Evolutionary conservation across 2,888 invertebrate genomes (phyloP).

Genomic region (Tanytarsus gracilentus): DNA sequence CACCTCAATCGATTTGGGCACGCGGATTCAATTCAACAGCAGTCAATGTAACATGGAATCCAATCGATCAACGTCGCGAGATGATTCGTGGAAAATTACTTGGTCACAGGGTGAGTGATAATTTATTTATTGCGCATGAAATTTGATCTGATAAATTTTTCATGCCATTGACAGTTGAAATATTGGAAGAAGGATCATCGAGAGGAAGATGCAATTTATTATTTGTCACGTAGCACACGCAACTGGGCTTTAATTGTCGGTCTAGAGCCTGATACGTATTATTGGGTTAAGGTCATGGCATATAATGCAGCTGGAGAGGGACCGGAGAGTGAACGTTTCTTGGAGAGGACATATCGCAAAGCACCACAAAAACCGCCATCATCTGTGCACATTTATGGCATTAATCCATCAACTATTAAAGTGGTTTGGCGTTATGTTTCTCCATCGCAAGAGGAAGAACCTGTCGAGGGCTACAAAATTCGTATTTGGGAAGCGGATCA

Average conservation of each 20-base stretch:
- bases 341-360: slow-evolving; percentile 79
- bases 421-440: slow-evolving; percentile 93
- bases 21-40: slow-evolving; percentile 83
- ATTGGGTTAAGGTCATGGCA: slow-evolving; percentile 90
- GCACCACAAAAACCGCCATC: slow-evolving; percentile 93
- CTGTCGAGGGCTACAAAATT: slow-evolving; percentile 87
- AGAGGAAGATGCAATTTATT: slow-evolving; percentile 73
- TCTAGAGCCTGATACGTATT: slow-evolving; percentile 83
- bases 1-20: slow-evolving; percentile 73
- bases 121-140: neutral
- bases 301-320: slow-evolving; percentile 95
- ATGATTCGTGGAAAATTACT: slow-evolving; percentile 80
- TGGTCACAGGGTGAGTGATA: slow-evolving; percentile 72
- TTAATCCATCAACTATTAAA: slow-evolving; percentile 76
- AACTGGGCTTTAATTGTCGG: slow-evolving; percentile 89
- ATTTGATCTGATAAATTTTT: slow-evolving; percentile 12
- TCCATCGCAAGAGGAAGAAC: slow-evolving; percentile 83
- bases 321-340: slow-evolving; percentile 82
- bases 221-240: slow-evolving; percentile 70
- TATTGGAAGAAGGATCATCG: slow-evolving; percentile 75
- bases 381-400: slow-evolving; percentile 73
- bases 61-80: slow-evolving; percentile 75
- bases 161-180: slow-evolving; percentile 53
- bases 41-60: slow-evolving; percentile 82
- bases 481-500: slow-evolving; percentile 92